These are phyloP conservation scores for Prionailurus bengalensis DNA, from an alignment of 2,113 vertebrate genomes.

Conservation along the genomic window DNA sequence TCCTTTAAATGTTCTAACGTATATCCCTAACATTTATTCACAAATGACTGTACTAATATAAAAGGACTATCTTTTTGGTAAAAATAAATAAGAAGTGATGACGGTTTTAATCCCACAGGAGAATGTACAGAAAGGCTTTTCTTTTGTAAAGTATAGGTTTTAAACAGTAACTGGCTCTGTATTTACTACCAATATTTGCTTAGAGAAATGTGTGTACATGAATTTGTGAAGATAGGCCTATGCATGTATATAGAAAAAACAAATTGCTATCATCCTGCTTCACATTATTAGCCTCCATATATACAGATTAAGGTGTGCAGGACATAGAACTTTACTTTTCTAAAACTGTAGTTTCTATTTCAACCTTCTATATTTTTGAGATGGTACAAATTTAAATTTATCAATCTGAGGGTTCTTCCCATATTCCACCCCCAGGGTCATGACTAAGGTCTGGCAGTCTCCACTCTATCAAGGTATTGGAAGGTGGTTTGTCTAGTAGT, in stretches of 20 bases:
- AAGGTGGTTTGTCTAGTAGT: neutral
- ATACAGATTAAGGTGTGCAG: neutral
- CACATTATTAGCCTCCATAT: neutral
- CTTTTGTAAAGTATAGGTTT: neutral
- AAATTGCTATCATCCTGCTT: neutral
- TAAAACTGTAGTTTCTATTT: neutral
- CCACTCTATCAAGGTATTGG: neutral
- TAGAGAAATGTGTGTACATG: neutral
- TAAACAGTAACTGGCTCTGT: neutral
- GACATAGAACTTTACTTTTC: neutral
- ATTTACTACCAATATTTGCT: neutral
- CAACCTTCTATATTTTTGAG: neutral
- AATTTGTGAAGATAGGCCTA: neutral
- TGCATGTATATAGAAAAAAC: neutral
- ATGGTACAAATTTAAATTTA: neutral
- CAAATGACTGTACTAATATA: slow-evolving; percentile 10
- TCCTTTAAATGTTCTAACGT: neutral
- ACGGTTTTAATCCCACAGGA: neutral
- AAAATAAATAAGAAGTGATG: slow-evolving; percentile 17
- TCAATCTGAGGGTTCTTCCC: neutral
- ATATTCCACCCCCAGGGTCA: neutral
- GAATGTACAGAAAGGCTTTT: neutral
- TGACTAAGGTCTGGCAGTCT: neutral
- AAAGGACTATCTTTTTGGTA: neutral
- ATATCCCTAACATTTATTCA: neutral